Evolutionary conservation across 2,888 invertebrate genomes (phyloP).

Genomic region (Cordilura impudica): DNA sequence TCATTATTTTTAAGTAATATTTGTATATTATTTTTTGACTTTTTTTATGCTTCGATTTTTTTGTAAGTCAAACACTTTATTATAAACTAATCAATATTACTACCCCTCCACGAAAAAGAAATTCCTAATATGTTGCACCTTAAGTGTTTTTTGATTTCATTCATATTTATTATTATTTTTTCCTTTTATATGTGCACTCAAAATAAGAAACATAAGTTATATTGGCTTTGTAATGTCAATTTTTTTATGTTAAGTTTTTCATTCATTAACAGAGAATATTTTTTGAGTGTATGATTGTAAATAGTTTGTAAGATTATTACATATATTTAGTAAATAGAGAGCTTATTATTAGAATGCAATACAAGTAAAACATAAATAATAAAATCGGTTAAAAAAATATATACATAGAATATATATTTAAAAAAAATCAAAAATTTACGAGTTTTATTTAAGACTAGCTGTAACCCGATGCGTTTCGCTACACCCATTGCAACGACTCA

Average conservation of each 20-base stretch:
- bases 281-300: constrained; percentile 70
- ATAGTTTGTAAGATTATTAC: constrained; percentile 73
- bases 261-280: constrained; percentile 16
- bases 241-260: not conserved
- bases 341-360: constrained; percentile 76
- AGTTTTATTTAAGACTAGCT: too few species aligned
- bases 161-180: constrained; percentile 4
- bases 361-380: constrained; percentile 54
- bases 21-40: constrained; percentile 41
- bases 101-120: not conserved
- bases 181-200: constrained; percentile 16
- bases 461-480: too few species aligned
- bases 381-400: constrained; percentile 70
- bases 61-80: constrained; percentile 29
- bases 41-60: constrained; percentile 23
- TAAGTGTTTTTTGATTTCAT: not conserved
- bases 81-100: constrained; percentile 13
- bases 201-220: not conserved
- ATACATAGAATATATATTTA: too few species aligned
- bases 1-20: constrained; percentile 31
- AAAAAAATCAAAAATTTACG: too few species aligned
- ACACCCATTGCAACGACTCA: too few species aligned
- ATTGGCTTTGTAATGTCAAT: not conserved
- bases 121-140: not conserved
- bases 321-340: constrained; percentile 65